These are phyloP conservation scores for Pristionchus exspectatus DNA, from an alignment of 2,888 invertebrate species.

Conservation along the genomic window DNA sequence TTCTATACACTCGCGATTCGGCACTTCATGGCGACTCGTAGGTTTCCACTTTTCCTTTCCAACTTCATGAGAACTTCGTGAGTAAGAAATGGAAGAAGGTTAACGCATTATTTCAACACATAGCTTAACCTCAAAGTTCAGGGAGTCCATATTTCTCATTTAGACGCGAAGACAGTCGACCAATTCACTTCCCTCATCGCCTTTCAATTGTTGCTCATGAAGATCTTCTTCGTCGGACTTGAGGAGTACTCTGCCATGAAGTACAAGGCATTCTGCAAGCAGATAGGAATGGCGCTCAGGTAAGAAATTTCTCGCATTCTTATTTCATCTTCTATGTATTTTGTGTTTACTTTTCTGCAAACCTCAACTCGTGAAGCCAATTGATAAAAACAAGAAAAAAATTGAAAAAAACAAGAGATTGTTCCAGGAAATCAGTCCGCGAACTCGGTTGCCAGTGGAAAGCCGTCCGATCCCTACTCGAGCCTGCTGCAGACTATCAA, in stretches of 20 bases:
- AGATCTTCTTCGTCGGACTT: constrained; percentile 74
- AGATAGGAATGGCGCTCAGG: constrained; percentile 73
- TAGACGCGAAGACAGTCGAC: constrained; percentile 60
- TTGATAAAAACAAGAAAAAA: not conserved
- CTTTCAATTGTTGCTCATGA: constrained; percentile 69
- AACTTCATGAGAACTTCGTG: too few relatives aligned
- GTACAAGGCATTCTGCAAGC: constrained; percentile 73
- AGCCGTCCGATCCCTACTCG: constrained; percentile 59
- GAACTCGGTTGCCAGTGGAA: constrained; percentile 72
- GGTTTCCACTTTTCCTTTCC: constrained; percentile 1
- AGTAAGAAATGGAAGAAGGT: too few relatives aligned
- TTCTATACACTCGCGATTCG: constrained; percentile 71
- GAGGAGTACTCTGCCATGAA: constrained; percentile 67
- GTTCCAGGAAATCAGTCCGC: constrained; percentile 62
- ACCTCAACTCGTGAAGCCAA: not conserved
- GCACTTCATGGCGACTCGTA: constrained; percentile 69
- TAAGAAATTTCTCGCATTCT: constrained; percentile 40
- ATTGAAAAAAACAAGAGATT: too few relatives aligned
- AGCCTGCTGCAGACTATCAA: constrained; percentile 57
- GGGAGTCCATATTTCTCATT: too few relatives aligned
- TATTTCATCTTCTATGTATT: too few relatives aligned
- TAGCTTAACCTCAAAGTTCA: too few relatives aligned
- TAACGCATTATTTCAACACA: too few relatives aligned
- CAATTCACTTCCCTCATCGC: constrained; percentile 74
- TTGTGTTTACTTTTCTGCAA: too few relatives aligned